These are phyloP conservation scores for Stomatorhinus ivindoensis DNA, from an alignment of 2,113 vertebrate species.

Conservation along the genomic window DNA sequence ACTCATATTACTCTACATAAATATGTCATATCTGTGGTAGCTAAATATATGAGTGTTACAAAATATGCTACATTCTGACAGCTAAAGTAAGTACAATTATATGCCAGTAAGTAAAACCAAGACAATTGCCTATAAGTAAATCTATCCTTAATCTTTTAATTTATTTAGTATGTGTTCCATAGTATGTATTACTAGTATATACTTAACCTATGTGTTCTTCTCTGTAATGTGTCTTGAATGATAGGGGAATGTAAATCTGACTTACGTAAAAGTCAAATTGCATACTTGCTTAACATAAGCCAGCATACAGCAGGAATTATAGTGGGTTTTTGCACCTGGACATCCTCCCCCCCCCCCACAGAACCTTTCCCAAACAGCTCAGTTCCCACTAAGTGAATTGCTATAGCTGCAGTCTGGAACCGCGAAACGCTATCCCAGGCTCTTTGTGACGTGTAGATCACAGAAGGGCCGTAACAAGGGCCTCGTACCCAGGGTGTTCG, in stretches of 20 bases:
- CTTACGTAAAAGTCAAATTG: background rate
- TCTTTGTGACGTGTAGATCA: background rate
- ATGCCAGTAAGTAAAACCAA: background rate
- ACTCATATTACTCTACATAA: background rate
- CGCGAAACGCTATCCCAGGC: background rate
- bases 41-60: background rate
- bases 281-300: background rate
- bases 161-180: background rate
- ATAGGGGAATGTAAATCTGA: background rate
- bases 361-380: constrained; percentile 10
- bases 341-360: background rate
- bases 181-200: background rate
- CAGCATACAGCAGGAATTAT: background rate
- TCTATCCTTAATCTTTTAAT: background rate
- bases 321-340: background rate
- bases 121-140: background rate
- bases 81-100: background rate
- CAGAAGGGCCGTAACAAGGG: background rate
- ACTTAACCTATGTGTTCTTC: background rate
- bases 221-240: background rate
- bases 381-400: constrained; percentile 14
- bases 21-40: background rate
- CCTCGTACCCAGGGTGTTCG: background rate
- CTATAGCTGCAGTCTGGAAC: background rate
- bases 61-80: background rate